A percentile compares a stretch with the other conserved stretches of the same genome.
These are phyloP conservation scores for Phlogophora meticulosa DNA, from an alignment of 2,888 invertebrate genomes.

Conservation along the genomic window DNA sequence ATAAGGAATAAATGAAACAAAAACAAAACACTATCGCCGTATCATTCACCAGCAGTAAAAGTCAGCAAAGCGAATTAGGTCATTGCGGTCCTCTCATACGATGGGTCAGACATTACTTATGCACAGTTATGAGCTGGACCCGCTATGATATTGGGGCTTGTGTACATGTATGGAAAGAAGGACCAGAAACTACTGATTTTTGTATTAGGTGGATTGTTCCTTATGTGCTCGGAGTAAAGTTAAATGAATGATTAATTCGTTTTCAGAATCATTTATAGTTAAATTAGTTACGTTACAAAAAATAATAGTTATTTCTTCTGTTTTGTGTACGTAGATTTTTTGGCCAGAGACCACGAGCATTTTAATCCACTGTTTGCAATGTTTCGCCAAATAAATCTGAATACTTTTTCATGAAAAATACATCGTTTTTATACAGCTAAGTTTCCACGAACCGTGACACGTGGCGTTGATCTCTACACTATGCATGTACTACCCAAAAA, in stretches of 20 bases:
- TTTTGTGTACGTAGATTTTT: too few species aligned
- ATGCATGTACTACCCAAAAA: background rate
- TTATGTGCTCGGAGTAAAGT: background rate
- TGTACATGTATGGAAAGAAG: background rate
- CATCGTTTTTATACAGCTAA: background rate
- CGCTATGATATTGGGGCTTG: background rate
- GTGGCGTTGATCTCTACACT: background rate
- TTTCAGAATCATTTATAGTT: too few species aligned
- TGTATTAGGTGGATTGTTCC: background rate
- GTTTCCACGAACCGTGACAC: background rate
- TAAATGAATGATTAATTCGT: background rate
- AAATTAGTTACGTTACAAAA: too few species aligned
- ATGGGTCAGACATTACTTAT: conserved; percentile 52
- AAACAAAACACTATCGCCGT: conserved; percentile 35
- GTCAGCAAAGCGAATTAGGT: conserved; percentile 57
- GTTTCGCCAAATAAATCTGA: background rate
- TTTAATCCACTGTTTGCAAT: background rate
- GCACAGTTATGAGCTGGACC: conserved; percentile 42
- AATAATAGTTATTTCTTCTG: background rate
- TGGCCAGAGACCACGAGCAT: too few species aligned
- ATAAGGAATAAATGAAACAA: conserved; percentile 16
- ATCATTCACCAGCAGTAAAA: conserved; percentile 43
- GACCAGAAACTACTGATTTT: background rate
- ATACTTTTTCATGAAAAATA: background rate
- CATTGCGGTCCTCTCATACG: conserved; percentile 26